Base-by-base conservation (phyloP, 2,797 vertebrate genomes). In the Microctenopoma steveboyesi region DNA sequence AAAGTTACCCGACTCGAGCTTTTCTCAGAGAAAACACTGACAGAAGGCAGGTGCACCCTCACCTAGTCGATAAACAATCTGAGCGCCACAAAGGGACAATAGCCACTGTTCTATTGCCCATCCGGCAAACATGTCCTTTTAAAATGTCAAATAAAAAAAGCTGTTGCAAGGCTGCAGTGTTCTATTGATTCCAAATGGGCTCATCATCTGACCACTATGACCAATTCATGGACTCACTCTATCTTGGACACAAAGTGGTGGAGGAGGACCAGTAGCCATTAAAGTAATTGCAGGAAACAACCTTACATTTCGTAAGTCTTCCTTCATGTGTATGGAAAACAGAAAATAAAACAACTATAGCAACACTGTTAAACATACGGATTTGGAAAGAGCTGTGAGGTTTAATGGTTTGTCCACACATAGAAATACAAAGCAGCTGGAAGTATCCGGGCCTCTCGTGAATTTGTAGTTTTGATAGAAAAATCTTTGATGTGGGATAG, bases 11-110 rank as follows among this genome's bases (percentile, higher is more conserved):
- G 69, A 70, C 69, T 69, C 55, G 62, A 12, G 47, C 58, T 75
- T 61, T 81, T 70, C 55, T 77, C 58, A 84, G 65, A 72, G 30
- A 33, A n/a, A 69, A 76, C 76, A 60, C 75, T 72, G 82, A 78
- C 70, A 76, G 73, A 74, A 62, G 74, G 69, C 64, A 66, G 77
- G 58, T 83, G 69, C 74, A 69, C 42, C 58, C 74, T 82, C 75
- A 66, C 82, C 70, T 46, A 81, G 89, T 92, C 89, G 69, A 93
- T 93, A 92, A 92, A 92, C 90, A 91, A 93, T 92, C 91, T 91
- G 81, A 77, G 82, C 72, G 68, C 74, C 79, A 91, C 91, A 92
- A 91, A 89, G 84, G 87, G 87, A 91, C 89, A 92, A 89, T 86
- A 82, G 85, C 78, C 70, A 52, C 75, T 78, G 61, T 86, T 80